phyloP scores from a whole-genome alignment of 2,888 invertebrate genomes.

The Drosophila koepferae region DNA sequence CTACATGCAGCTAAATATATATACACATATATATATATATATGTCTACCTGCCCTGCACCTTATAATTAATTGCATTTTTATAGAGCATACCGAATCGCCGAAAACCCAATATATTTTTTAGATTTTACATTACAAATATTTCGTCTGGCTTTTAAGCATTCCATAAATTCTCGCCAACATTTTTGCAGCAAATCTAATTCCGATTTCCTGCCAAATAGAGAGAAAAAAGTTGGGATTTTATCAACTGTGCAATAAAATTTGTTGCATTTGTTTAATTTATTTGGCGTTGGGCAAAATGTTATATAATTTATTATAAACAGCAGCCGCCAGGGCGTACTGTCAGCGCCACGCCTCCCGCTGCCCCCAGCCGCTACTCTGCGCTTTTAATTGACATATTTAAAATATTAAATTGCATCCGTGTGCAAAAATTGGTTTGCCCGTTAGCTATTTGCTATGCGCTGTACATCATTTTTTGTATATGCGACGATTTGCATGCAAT shows the following conservation, averaged over 20 bases:
- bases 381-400: slow-evolving; percentile 79
- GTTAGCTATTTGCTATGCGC: slow-evolving; percentile 46
- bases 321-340: slow-evolving; percentile 59
- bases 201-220: slow-evolving; percentile 5
- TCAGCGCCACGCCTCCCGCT: slow-evolving; percentile 45
- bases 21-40: background rate
- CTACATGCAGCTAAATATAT: background rate
- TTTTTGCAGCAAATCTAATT: slow-evolving; percentile 29
- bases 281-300: slow-evolving; percentile 35
- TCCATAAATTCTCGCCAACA: slow-evolving; percentile 8
- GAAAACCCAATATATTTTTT: slow-evolving; percentile 9
- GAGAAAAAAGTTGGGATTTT: slow-evolving; percentile 29
- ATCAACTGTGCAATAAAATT: slow-evolving; percentile 64
- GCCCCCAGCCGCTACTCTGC: background rate
- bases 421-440: slow-evolving; percentile 54
- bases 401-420: slow-evolving; percentile 80
- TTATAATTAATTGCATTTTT: slow-evolving; percentile 26
- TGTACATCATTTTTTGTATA: background rate
- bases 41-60: background rate
- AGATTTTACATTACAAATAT: slow-evolving; percentile 1
- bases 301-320: slow-evolving; percentile 75
- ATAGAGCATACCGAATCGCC: background rate
- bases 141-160: slow-evolving; percentile 8
- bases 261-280: slow-evolving; percentile 70
- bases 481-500: slow-evolving; percentile 54